Evolutionary conservation across 2,797 vertebrate species (phyloP).

Genomic region (Arvicola amphibius): DNA sequence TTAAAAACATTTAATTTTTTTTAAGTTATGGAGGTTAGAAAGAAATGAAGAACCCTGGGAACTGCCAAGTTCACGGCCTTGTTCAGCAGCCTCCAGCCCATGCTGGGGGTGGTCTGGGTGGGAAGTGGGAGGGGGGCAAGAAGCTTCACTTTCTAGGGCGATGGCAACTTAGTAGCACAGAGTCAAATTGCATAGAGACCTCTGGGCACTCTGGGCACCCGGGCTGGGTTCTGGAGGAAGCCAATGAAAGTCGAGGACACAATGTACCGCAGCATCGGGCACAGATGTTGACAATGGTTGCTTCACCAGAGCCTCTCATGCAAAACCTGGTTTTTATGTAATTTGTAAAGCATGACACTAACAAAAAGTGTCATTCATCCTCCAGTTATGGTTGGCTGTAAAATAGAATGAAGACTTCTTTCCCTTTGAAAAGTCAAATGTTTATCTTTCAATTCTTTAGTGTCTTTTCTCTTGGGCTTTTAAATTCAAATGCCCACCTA

Average conservation of each 20-base stretch:
- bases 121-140: neutral
- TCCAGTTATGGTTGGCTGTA: slow-evolving; percentile 78
- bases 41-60: neutral
- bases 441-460: slow-evolving; percentile 82
- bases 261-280: neutral
- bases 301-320: slow-evolving; percentile 75
- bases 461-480: slow-evolving; percentile 76
- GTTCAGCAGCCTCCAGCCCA: too few species aligned
- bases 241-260: neutral
- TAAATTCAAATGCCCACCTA: slow-evolving; percentile 71
- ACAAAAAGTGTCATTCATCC: slow-evolving; percentile 81
- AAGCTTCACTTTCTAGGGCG: neutral
- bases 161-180: neutral
- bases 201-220: accelerated
- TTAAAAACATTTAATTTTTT: neutral
- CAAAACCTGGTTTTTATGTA: slow-evolving; percentile 78
- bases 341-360: slow-evolving; percentile 78
- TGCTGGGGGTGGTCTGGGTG: neutral
- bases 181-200: neutral
- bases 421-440: slow-evolving; percentile 78
- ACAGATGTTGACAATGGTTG: slow-evolving; percentile 35
- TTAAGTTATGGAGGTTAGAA: neutral
- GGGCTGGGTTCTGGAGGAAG: slow-evolving; percentile 24
- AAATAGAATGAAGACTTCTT: slow-evolving; percentile 82
- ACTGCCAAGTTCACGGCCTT: neutral